Conservation (phyloP, 1,140 invertebrate species). For the Papilio polyxenes region DNA sequence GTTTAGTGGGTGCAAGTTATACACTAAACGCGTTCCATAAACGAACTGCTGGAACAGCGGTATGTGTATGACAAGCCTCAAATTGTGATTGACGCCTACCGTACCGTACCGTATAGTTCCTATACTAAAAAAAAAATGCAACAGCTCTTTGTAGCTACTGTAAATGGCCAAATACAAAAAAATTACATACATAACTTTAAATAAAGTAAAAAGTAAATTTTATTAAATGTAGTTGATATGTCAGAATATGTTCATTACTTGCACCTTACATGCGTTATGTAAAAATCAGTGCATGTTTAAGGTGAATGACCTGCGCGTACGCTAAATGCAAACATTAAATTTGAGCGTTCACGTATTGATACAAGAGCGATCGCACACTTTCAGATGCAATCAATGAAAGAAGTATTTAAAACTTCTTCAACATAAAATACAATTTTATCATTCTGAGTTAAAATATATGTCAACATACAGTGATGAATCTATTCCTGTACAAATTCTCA, state of each 20-base stretch:
- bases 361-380: conserved; percentile 15
- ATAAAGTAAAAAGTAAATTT: no score
- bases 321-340: conserved; percentile 33
- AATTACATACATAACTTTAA: background rate
- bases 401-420: background rate
- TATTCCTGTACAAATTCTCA: no score
- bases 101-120: no score
- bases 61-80: no score
- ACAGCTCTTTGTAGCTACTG: no score
- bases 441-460: background rate
- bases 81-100: no score
- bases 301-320: conserved; percentile 36
- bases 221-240: background rate
- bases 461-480: background rate
- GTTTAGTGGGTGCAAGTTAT: conserved; percentile 37
- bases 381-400: background rate
- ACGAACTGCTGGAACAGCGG: background rate
- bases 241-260: conserved; percentile 34
- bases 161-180: background rate
- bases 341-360: conserved; percentile 21
- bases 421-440: background rate
- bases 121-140: no score
- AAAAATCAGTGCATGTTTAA: conserved; percentile 47
- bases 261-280: conserved; percentile 41
- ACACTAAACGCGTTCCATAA: background rate